A percentile compares a stretch with the other conserved stretches of the same genome.
These are phyloP conservation scores for Metridium senile DNA, from an alignment of 92 coral and sea anemone genomes.

Conservation along the genomic window DNA sequence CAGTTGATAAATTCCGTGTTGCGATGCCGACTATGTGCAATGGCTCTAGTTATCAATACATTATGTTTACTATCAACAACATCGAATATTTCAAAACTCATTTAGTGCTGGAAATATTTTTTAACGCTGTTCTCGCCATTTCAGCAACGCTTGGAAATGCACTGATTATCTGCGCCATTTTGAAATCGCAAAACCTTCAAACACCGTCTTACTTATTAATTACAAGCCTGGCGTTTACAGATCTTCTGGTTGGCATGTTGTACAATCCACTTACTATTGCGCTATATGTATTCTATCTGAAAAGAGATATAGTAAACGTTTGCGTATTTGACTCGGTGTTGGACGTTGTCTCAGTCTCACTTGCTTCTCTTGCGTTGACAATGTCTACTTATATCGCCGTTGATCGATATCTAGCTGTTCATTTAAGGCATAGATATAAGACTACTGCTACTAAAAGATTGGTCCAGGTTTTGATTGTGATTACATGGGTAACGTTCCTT, in stretches of 20 bases:
- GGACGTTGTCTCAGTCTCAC: not conserved
- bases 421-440: not conserved
- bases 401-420: not conserved
- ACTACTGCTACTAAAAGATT: not conserved
- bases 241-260: not conserved
- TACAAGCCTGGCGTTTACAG: not conserved
- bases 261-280: not conserved
- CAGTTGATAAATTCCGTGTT: no score
- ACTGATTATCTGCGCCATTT: not conserved
- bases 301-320: not conserved
- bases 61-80: not conserved
- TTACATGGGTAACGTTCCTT: not conserved
- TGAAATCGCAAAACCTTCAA: slow-evolving; percentile 3
- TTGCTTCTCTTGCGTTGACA: not conserved
- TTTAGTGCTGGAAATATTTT: not conserved
- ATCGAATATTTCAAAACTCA: not conserved
- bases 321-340: not conserved
- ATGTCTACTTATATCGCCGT: not conserved
- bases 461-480: not conserved
- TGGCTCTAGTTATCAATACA: not conserved
- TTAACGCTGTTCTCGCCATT: not conserved
- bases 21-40: no score
- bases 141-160: not conserved
- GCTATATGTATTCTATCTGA: not conserved
- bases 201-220: not conserved